phyloP scores from a whole-genome alignment of 2,113 vertebrate genomes.

The Dolichotis patagonum region DNA sequence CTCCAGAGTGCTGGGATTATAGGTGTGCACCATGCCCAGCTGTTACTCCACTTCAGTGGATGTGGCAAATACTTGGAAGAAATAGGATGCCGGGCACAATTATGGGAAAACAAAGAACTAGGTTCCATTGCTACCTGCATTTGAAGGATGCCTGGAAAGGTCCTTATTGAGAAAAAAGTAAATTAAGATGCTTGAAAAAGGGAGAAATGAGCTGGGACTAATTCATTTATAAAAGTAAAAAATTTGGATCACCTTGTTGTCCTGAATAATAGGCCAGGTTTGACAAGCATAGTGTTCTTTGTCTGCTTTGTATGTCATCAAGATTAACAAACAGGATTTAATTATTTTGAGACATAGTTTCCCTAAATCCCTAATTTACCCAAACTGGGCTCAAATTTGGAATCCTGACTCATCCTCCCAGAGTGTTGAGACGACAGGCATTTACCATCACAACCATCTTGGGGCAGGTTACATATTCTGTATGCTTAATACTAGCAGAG shows the following conservation, averaged over 20 bases:
- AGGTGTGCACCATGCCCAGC: not conserved
- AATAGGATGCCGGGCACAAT: not conserved
- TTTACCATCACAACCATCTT: not conserved
- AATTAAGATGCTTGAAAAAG: not conserved
- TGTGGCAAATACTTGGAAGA: not conserved
- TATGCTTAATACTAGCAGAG: not conserved
- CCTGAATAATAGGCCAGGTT: slow-evolving; percentile 7
- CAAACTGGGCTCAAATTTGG: not conserved
- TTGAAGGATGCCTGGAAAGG: slow-evolving; percentile 17
- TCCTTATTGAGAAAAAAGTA: slow-evolving; percentile 9
- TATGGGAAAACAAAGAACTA: not conserved
- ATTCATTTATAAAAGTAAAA: slow-evolving; percentile 31
- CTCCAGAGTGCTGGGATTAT: not conserved
- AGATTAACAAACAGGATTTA: not conserved
- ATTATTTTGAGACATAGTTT: not conserved
- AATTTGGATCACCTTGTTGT: slow-evolving; percentile 5
- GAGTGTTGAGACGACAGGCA: not conserved
- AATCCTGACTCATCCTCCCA: not conserved
- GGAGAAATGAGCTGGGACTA: not conserved
- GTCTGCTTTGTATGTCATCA: not conserved
- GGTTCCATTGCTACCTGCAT: not conserved
- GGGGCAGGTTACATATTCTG: not conserved
- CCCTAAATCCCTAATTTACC: not conserved
- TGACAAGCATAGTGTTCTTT: not conserved
- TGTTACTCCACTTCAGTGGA: not conserved